Conservation (phyloP, 92 coral and sea anemone genomes). For the Phenganax subtilis region DNA sequence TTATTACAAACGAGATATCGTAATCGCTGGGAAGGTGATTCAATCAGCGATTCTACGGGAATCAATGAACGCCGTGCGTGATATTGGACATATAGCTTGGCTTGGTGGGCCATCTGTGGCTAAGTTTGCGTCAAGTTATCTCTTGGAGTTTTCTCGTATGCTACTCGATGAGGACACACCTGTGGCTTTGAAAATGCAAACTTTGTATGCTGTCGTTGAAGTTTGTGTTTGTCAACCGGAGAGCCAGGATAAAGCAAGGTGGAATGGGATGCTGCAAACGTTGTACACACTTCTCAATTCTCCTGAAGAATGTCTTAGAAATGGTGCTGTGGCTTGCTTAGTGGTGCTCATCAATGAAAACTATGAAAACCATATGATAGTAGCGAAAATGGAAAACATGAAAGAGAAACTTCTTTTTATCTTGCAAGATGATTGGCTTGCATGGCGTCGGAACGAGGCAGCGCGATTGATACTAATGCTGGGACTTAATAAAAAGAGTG, state of each 20-base stretch:
- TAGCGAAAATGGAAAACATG: conserved; percentile 29
- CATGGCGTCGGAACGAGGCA: conserved; percentile 72
- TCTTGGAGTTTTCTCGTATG: conserved; percentile 42
- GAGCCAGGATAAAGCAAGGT: conserved; percentile 61
- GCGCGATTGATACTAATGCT: conserved; percentile 57
- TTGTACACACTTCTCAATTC: conserved; percentile 40
- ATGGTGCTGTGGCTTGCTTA: conserved; percentile 53
- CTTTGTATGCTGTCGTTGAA: conserved; percentile 61
- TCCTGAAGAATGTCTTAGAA: conserved; percentile 35
- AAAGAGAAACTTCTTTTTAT: conserved; percentile 51
- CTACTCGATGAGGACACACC: conserved; percentile 23
- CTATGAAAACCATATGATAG: conserved; percentile 53
- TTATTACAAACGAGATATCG: conserved; percentile 75
- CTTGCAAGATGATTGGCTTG: conserved; percentile 63
- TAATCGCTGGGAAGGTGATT: conserved; percentile 70
- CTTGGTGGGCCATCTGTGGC: conserved; percentile 70
- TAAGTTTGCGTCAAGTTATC: conserved; percentile 64
- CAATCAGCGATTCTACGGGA: conserved; percentile 45
- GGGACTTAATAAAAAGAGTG: conserved; percentile 43
- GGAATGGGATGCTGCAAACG: conserved; percentile 40
- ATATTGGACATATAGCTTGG: conserved; percentile 80
- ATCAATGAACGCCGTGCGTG: conserved; percentile 61
- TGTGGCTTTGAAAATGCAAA: conserved; percentile 33
- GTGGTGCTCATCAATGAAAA: conserved; percentile 53
- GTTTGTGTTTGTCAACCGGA: conserved; percentile 57